These are phyloP conservation scores for Uloborus diversus DNA, from an alignment of 1,140 invertebrate genomes.

Conservation along the genomic window DNA sequence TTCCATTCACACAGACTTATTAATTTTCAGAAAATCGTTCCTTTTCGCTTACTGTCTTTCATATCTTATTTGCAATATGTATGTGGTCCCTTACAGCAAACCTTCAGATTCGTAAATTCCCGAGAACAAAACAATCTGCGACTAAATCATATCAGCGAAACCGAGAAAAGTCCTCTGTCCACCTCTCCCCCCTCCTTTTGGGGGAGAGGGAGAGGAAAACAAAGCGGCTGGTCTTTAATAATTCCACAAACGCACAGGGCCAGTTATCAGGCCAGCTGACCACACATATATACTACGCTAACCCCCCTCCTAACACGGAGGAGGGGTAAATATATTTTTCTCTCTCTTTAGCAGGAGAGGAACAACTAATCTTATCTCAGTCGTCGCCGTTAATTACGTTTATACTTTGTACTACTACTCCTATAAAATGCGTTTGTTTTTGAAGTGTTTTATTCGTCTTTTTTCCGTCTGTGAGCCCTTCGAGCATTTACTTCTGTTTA, in stretches of 20 bases:
- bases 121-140: slow-evolving; percentile 50
- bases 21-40: no score
- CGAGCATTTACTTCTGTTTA: neutral
- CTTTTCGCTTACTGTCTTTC: no score
- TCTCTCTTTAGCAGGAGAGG: slow-evolving; percentile 41
- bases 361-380: slow-evolving; percentile 50
- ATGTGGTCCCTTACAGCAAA: neutral
- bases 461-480: neutral
- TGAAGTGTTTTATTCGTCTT: slow-evolving; percentile 28
- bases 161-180: slow-evolving; percentile 21
- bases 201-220: neutral
- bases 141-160: slow-evolving; percentile 51
- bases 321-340: slow-evolving; percentile 26
- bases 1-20: no score
- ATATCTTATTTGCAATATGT: no score
- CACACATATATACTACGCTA: slow-evolving; percentile 38
- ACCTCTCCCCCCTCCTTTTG: neutral
- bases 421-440: slow-evolving; percentile 46
- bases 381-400: slow-evolving; percentile 52
- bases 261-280: slow-evolving; percentile 45
- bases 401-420: slow-evolving; percentile 47
- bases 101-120: slow-evolving; percentile 39
- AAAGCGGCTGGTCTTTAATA: slow-evolving; percentile 53
- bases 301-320: neutral
- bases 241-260: slow-evolving; percentile 48